Percentiles rank a stretch among this genome's conserved stretches.
Evolutionary conservation across 2,113 vertebrate species (phyloP).

Genomic region (Oncorhynchus mykiss): DNA sequence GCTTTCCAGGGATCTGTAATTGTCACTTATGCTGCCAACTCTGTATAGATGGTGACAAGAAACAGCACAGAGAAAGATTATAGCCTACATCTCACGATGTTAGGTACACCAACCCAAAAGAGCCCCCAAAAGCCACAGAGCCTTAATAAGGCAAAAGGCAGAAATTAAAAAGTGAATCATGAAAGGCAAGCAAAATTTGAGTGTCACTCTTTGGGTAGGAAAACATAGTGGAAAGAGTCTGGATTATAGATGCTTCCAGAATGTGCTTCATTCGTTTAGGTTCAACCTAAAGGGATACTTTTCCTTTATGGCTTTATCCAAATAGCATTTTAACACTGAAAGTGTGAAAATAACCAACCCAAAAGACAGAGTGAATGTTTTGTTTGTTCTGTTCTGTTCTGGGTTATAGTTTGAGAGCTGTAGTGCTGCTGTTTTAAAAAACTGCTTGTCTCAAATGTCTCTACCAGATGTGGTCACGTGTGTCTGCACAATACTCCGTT

Average conservation of each 20-base stretch:
- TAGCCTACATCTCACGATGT: constrained; percentile 30
- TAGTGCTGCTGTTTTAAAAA: no score
- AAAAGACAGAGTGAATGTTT: no score
- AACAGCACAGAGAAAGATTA: not conserved
- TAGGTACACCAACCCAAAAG: constrained; percentile 5
- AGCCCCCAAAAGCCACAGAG: constrained; percentile 36
- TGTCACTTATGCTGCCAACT: constrained; percentile 59
- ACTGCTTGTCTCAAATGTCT: no score
- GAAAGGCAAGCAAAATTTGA: constrained; percentile 23
- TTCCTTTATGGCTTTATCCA: no score
- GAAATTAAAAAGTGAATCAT: constrained; percentile 38
- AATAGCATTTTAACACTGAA: not conserved
- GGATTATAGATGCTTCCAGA: constrained; percentile 2
- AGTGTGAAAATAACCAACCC: no score
- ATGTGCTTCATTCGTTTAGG: no score
- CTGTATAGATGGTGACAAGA: constrained; percentile 53
- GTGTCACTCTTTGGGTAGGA: constrained; percentile 20
- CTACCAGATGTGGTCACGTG: no score
- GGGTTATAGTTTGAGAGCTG: no score
- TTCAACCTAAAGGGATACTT: no score
- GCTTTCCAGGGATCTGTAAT: constrained; percentile 53
- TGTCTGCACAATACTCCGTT: no score
- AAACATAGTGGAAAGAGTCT: constrained; percentile 2
- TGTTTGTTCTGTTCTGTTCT: no score
- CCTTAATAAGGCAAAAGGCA: constrained; percentile 36